Conservation (phyloP, 2,797 vertebrate species). For the Corythornis leucogaster region DNA sequence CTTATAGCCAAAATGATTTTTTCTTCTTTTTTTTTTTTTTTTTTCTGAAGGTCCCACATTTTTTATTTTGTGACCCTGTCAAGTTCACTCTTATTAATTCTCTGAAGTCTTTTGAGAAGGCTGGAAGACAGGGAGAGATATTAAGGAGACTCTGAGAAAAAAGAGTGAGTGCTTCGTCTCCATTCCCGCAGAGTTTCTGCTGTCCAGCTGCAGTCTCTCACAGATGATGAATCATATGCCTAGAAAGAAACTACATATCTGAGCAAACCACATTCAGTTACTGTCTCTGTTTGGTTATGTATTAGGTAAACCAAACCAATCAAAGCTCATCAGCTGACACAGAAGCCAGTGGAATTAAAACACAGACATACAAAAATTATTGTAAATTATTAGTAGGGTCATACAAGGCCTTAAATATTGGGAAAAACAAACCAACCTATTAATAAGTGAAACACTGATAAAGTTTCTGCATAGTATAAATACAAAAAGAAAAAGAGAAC, state of each 20-base stretch:
- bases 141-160: not conserved
- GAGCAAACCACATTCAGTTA: slow-evolving; percentile 59
- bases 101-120: slow-evolving; percentile 1
- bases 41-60: not conserved
- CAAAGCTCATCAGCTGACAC: slow-evolving; percentile 63
- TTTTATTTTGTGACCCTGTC: not conserved
- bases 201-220: slow-evolving; percentile 59
- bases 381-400: slow-evolving; percentile 70
- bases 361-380: slow-evolving; percentile 59
- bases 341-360: slow-evolving; percentile 74
- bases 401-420: slow-evolving; percentile 57
- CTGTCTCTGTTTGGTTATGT: slow-evolving; percentile 72
- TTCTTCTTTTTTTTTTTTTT: not conserved
- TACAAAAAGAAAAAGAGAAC: slow-evolving; percentile 25
- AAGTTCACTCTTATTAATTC: slow-evolving; percentile 11
- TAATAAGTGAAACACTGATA: slow-evolving; percentile 71
- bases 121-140: not conserved
- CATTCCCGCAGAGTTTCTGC: not conserved
- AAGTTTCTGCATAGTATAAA: slow-evolving; percentile 64
- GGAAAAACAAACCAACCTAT: slow-evolving; percentile 69
- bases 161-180: not conserved
- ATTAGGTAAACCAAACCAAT: slow-evolving; percentile 59
- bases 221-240: slow-evolving; percentile 69
- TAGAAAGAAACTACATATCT: slow-evolving; percentile 68
- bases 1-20: not conserved